Evolutionary conservation across 2,113 vertebrate species (phyloP), one percentile per base, ranked within the genome.

Genomic region (Mandrillus leucophaeus): DNA sequence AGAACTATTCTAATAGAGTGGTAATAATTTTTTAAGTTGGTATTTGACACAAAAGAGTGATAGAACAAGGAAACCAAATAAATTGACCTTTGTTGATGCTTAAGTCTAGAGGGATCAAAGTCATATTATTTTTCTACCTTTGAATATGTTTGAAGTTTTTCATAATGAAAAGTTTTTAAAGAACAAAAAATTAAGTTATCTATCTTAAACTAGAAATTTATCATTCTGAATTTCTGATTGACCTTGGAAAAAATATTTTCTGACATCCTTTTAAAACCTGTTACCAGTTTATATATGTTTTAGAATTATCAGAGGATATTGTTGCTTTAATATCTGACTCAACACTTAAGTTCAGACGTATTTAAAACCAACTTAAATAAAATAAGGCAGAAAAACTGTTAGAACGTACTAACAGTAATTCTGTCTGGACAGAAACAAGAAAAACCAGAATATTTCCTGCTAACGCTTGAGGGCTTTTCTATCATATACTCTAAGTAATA

Each of bases 401-500:
- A 80, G 50, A 93, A 94, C 83, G 27, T 40, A 92, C 43, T 90
- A 91, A 96, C 50, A 48, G 84, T 94, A 90, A 97, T 98, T 94
- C 35, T 82, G 73, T 95, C 95, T 93, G 73, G 68, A 95, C 43
- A 91, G 52, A 96, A 96, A 75, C 32, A 95, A 97, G 91, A 93
- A 90, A 97, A 96, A 50, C n/a, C 97, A 98, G 98, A 95, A 92
- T 2, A 3, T 92, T 98, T 98, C 97, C 97, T 98, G 97, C 86
- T 97, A 97, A 97, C 59, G 73, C 88, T 85, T 59, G 55, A 97
- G 85, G 92, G 1, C 1, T 95, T 92, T 95, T 48, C 78, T 97
- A 96, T 97, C 86, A 96, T 88, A 96, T 97, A 78, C 0, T 76
- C 83, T 95, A 97, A 96, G 90, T 95, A 98, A 97, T 61, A 88